Conservation (phyloP, 2,888 invertebrate genomes). For the Pterobdella sp. region DNA sequence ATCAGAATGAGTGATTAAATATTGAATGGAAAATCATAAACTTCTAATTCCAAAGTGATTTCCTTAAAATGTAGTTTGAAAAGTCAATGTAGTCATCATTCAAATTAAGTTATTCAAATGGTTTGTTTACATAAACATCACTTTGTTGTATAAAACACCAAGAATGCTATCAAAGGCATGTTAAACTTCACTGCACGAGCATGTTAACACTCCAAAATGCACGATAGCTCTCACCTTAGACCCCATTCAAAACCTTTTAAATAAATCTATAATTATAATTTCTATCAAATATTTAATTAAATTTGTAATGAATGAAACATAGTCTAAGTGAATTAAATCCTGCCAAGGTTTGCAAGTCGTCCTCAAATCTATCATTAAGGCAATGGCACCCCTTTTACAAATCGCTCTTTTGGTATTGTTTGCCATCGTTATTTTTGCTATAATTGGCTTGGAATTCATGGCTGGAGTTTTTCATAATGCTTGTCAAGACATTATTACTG, state of each 20-base stretch:
- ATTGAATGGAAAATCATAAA: no score
- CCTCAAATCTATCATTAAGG: conserved; percentile 99
- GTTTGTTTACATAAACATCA: no score
- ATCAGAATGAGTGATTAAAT: no score
- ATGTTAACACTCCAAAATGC: no score
- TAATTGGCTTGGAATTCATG: conserved; percentile 99
- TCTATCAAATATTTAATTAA: background rate
- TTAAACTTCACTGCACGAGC: no score
- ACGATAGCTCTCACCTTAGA: no score
- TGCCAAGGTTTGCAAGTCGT: conserved; percentile 95
- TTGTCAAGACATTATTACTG: conserved; percentile 56
- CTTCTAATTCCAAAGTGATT: no score
- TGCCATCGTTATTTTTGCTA: conserved; percentile 99
- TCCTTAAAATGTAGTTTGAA: no score
- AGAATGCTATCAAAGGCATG: no score
- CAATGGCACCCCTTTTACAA: conserved; percentile 99
- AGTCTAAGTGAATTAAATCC: background rate
- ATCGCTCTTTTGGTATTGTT: conserved; percentile 98
- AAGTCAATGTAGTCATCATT: no score
- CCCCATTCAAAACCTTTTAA: background rate
- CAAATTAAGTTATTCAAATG: no score
- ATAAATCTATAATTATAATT: background rate
- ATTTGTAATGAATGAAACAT: background rate
- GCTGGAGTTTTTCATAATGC: conserved; percentile 97
- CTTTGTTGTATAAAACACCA: no score